Evolutionary conservation across 1,140 invertebrate species (phyloP), one percentile per base, ranked within the genome.

Genomic region (Pogonognathellus flavescens): DNA sequence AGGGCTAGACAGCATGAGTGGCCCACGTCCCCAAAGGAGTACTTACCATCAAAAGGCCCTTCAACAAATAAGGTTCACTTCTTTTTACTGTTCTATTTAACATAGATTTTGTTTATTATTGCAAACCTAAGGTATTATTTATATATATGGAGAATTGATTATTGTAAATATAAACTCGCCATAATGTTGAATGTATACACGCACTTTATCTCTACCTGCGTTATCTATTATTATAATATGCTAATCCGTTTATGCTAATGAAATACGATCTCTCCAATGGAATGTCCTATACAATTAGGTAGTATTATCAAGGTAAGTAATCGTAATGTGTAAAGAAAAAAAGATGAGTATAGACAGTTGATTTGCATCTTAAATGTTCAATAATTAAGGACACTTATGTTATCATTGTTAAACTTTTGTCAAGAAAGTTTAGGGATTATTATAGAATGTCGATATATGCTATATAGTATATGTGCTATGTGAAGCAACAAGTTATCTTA

Each of bases 1-100:
- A 59, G 80, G 50, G 50, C 80, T 55, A 55, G 53, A 81, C 80
- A 83, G 20, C 52, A 86, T 84, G 86, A 86, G 86, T 83, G 86
- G 72, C 18, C 86, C 86, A 41, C 62, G 86, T 72, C 76, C 83
- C 25, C 86, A 87, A 70, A 59, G 84, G 50, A 85, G 81, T 80
- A 76, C 84, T 49, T 88, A 88, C 72, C 86, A 88, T 83, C 86
- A 87, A 62, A 88, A 88, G 66, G 88, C 88, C 14, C 84, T 88
- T 9, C 88, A 87, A 72, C 86, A 88, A 82, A 88, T 88, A 53
- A 82, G 88, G 88, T 88, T 84, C 62, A 72, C 9, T 70, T 81
- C 60, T 55, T 72, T 55, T 59, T 20, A 31, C 82, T 50, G 55
- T 81, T 81, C 50, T 81, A 53, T 55, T 55, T 81, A 18, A 81